These are phyloP conservation scores for Petroica traversi DNA, from an alignment of 2,113 vertebrate genomes.

Conservation along the genomic window DNA sequence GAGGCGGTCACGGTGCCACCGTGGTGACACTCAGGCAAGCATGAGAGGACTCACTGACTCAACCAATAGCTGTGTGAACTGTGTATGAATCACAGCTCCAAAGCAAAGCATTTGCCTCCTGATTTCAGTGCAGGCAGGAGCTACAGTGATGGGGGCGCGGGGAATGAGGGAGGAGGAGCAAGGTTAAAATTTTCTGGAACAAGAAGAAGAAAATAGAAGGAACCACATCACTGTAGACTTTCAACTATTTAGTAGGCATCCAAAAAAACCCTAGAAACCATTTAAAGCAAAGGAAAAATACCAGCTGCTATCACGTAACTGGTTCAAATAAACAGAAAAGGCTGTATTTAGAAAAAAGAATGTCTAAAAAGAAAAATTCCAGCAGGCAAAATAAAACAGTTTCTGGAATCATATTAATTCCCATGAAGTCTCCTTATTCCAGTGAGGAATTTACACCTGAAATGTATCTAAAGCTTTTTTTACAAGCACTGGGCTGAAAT, in stretches of 20 bases:
- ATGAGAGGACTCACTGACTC: background rate
- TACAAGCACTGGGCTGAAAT: background rate
- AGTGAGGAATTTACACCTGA: background rate
- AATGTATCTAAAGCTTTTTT: background rate
- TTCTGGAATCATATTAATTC: background rate
- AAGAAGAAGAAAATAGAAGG: background rate
- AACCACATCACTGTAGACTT: background rate
- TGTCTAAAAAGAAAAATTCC: background rate
- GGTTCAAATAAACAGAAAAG: background rate
- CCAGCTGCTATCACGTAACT: background rate
- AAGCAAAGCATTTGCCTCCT: background rate
- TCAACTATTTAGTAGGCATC: background rate
- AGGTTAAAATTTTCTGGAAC: background rate
- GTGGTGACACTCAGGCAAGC: background rate
- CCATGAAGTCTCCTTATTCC: background rate
- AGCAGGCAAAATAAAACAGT: background rate
- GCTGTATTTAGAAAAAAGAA: background rate
- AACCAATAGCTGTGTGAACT: background rate
- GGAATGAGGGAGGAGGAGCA: background rate
- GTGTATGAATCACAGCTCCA: background rate
- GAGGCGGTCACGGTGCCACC: background rate
- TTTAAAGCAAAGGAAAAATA: background rate
- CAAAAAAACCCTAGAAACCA: background rate
- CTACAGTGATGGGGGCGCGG: background rate
- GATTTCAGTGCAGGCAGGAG: background rate